Conservation (phyloP, 2,113 vertebrate species). For the Hemiscyllium ocellatum region DNA sequence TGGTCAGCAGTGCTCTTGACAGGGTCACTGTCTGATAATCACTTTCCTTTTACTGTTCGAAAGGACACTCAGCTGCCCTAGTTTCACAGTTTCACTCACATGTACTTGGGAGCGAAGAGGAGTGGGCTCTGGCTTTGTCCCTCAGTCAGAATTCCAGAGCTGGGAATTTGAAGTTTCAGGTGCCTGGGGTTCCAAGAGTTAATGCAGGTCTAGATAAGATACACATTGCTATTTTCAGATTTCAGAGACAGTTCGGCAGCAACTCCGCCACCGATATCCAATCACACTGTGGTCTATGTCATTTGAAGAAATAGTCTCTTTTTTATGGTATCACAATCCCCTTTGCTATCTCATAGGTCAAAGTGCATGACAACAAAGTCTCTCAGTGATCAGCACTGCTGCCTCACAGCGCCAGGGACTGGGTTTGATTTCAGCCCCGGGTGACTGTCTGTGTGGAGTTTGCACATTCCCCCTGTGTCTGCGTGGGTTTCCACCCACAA, state of each 20-base stretch:
- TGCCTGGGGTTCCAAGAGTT: background rate
- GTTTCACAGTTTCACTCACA: background rate
- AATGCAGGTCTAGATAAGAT: background rate
- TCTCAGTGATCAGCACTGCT: too few relatives aligned
- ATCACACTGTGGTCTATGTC: too few relatives aligned
- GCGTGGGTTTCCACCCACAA: too few relatives aligned
- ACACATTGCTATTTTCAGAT: background rate
- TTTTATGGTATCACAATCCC: background rate
- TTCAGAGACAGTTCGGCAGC: background rate
- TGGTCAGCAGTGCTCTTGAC: background rate
- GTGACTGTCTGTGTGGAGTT: too few relatives aligned
- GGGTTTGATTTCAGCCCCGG: too few relatives aligned
- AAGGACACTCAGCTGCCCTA: background rate
- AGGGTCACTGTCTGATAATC: background rate
- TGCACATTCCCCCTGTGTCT: too few relatives aligned
- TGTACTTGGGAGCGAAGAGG: background rate
- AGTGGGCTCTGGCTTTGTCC: background rate
- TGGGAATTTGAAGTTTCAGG: background rate
- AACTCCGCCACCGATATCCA: background rate
- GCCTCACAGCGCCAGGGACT: too few relatives aligned
- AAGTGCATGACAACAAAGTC: too few relatives aligned
- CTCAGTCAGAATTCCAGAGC: background rate
- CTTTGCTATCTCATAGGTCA: background rate
- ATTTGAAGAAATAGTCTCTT: background rate
- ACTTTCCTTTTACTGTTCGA: background rate